Evolutionary conservation across 2,888 invertebrate species (phyloP).

Genomic region (Embidobia sp.): DNA sequence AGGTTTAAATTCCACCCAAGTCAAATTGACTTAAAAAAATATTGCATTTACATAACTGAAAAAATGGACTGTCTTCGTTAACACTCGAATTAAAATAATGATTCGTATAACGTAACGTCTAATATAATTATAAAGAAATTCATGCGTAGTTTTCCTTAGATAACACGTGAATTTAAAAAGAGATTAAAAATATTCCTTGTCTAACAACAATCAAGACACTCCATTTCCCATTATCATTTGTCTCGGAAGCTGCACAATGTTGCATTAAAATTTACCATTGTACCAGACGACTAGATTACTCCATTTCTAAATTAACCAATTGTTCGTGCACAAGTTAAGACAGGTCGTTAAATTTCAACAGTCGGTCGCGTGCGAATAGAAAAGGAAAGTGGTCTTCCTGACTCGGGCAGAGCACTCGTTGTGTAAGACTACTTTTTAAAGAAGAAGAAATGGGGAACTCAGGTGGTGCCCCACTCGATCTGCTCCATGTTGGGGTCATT

Average conservation of each 20-base stretch:
- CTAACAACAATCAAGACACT: no score
- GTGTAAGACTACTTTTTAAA: conserved; percentile 59
- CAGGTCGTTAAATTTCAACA: conserved; percentile 36
- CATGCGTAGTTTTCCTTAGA: no score
- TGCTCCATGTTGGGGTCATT: conserved; percentile 61
- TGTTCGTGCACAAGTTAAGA: neutral
- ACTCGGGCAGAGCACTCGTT: conserved; percentile 39
- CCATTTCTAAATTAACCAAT: neutral
- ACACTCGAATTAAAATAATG: no score
- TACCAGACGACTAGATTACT: neutral
- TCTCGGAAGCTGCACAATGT: neutral
- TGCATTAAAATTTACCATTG: neutral
- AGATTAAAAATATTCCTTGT: no score
- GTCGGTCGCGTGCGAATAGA: conserved; percentile 68
- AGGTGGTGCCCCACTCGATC: conserved; percentile 57
- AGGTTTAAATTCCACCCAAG: no score
- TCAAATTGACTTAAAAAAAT: no score
- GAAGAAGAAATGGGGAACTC: conserved; percentile 58
- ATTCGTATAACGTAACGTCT: no score
- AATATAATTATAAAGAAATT: no score
- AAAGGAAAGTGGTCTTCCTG: conserved; percentile 78
- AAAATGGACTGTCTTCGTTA: no score
- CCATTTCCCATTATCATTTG: no score
- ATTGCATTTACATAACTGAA: no score
- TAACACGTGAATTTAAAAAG: no score